Conservation (phyloP, 2,113 vertebrate species). For the Hippocampus abdominalis region DNA sequence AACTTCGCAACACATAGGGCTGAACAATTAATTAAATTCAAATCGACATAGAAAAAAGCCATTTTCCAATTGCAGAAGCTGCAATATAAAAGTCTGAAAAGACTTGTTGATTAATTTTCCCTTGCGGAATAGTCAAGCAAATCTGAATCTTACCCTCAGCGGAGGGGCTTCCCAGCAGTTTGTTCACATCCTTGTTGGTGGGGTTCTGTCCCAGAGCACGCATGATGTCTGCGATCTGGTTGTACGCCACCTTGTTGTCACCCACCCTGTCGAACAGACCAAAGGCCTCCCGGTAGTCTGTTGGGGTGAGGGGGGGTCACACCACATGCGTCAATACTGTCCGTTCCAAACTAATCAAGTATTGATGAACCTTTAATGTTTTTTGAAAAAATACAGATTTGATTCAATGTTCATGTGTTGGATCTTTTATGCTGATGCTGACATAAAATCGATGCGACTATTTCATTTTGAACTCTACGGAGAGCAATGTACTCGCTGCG, state of each 20-base stretch:
- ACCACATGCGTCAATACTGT: background rate
- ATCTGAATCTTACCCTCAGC: conserved; percentile 77
- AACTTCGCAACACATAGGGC: too few relatives aligned
- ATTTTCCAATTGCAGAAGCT: too few relatives aligned
- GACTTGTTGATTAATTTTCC: too few relatives aligned
- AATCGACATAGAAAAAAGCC: too few relatives aligned
- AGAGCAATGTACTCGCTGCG: background rate
- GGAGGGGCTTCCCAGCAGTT: conserved; percentile 83
- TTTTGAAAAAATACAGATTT: background rate
- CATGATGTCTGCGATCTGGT: conserved; percentile 92
- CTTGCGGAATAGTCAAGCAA: background rate
- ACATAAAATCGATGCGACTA: background rate
- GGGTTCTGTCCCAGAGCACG: conserved; percentile 97
- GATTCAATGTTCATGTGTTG: background rate
- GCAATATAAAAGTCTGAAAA: too few relatives aligned
- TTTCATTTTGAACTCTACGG: background rate
- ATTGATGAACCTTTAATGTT: background rate
- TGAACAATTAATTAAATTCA: too few relatives aligned
- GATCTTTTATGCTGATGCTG: background rate
- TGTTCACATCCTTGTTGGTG: conserved; percentile 90
- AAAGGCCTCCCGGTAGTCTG: conserved; percentile 98
- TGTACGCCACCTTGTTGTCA: conserved; percentile 86
- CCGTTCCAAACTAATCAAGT: background rate
- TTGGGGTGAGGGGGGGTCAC: background rate
- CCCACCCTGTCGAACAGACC: conserved; percentile 97